Evolutionary conservation across 2,888 invertebrate genomes (phyloP).

Genomic region (Opisthograptis luteolata): DNA sequence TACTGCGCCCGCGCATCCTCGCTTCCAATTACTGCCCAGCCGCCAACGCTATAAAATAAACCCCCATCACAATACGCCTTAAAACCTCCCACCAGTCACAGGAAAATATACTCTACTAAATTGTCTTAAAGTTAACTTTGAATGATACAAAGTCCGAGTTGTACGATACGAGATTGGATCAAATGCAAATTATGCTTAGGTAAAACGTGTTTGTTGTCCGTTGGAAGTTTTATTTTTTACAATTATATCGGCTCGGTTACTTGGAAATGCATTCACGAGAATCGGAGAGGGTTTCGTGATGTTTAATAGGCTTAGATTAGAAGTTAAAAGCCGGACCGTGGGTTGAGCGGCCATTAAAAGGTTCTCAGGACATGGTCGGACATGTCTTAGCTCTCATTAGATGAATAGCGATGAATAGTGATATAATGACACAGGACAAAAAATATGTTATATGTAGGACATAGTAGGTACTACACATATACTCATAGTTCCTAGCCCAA

Average conservation of each 20-base stretch:
- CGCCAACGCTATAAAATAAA: conserved; percentile 78
- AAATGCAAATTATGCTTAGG: conserved; percentile 82
- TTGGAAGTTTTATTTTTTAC: conserved; percentile 81
- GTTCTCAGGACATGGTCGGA: conserved; percentile 60
- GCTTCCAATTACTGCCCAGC: conserved; percentile 82
- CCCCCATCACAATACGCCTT: conserved; percentile 41
- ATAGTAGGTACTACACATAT: no score
- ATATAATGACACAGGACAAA: no score
- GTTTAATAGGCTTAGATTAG: conserved; percentile 83
- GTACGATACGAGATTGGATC: conserved; percentile 34
- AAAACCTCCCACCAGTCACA: conserved; percentile 33
- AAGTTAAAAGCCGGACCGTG: conserved; percentile 77
- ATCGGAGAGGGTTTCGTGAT: conserved; percentile 75
- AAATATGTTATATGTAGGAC: conserved; percentile 31
- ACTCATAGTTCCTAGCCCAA: no score
- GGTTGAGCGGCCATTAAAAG: conserved; percentile 65
- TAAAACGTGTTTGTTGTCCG: conserved; percentile 81
- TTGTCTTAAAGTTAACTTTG: conserved; percentile 25
- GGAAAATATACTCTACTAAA: conserved; percentile 37
- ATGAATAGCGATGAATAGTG: conserved; percentile 39
- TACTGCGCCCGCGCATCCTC: conserved; percentile 82
- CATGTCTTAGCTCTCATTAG: conserved; percentile 61
- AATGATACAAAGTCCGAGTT: conserved; percentile 4
- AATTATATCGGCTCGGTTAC: conserved; percentile 81
- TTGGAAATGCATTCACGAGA: conserved; percentile 82